Evolutionary conservation across 2,888 invertebrate species (phyloP).

Genomic region (Torymus tubicola): DNA sequence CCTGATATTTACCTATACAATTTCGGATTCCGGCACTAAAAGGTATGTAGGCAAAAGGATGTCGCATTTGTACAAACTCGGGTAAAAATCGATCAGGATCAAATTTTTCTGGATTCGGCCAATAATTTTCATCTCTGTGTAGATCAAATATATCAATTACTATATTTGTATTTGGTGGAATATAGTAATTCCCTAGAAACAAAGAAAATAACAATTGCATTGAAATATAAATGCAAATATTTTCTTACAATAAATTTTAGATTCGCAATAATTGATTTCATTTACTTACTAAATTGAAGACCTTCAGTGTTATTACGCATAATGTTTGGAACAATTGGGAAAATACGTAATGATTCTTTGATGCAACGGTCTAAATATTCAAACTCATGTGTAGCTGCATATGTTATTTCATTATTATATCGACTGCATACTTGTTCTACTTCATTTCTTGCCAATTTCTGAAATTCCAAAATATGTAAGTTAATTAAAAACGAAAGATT

Average conservation of each 20-base stretch:
- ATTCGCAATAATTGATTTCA: no score
- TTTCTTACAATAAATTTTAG: no score
- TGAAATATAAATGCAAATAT: no score
- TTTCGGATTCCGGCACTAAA: constrained; percentile 73
- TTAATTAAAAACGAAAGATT: no score
- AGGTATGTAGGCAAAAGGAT: constrained; percentile 81
- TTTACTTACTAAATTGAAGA: constrained; percentile 69
- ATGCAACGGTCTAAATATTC: constrained; percentile 84
- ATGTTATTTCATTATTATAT: constrained; percentile 76
- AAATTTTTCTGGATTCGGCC: constrained; percentile 79
- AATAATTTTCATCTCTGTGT: constrained; percentile 80
- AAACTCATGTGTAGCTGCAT: constrained; percentile 81
- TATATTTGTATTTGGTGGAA: constrained; percentile 63
- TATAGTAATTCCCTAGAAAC: background rate
- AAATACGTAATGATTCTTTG: constrained; percentile 82
- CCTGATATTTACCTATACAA: constrained; percentile 78
- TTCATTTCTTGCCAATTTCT: constrained; percentile 62
- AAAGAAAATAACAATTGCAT: no score
- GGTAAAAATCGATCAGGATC: constrained; percentile 72
- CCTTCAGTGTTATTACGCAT: constrained; percentile 79
- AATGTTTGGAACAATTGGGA: constrained; percentile 83
- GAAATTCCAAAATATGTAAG: no score
- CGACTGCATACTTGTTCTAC: constrained; percentile 76
- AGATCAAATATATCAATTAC: constrained; percentile 80
- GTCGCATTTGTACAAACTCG: constrained; percentile 68